Evolutionary conservation across 2,113 vertebrate species (phyloP).

Genomic region (Illadopsis cleaveri): DNA sequence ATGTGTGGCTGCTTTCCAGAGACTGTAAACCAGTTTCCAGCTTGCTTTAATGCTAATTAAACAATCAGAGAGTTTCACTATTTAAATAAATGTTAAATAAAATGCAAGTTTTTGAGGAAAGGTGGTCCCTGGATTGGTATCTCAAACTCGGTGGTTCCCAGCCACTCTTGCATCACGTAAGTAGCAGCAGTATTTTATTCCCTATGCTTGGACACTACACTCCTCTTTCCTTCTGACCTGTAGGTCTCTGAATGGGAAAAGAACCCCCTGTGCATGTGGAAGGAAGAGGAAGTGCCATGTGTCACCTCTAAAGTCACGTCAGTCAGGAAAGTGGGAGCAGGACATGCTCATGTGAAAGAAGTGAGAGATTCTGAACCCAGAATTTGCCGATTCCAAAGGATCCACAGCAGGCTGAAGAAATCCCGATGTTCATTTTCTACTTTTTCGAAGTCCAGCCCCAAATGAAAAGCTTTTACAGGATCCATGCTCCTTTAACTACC

Average conservation of each 20-base stretch:
- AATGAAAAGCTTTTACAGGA: neutral
- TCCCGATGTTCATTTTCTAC: neutral
- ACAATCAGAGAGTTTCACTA: conserved; percentile 19
- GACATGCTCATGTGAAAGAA: neutral
- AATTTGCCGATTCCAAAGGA: neutral
- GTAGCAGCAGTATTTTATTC: neutral
- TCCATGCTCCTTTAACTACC: neutral
- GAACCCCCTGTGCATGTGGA: neutral
- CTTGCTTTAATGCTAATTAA: conserved; percentile 7
- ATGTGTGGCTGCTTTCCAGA: conserved; percentile 24
- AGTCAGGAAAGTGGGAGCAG: neutral
- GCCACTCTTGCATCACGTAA: neutral
- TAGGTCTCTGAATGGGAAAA: neutral
- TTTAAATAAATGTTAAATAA: conserved; percentile 45
- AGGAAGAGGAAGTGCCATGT: neutral
- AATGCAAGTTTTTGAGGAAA: conserved; percentile 2
- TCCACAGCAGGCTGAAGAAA: neutral
- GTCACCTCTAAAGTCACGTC: neutral
- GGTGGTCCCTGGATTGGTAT: neutral
- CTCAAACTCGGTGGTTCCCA: neutral
- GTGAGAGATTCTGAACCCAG: neutral
- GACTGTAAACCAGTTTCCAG: conserved; percentile 2
- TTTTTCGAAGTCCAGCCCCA: neutral
- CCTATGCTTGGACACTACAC: neutral
- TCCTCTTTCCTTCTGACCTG: neutral